Percentiles rank a stretch among this genome's conserved stretches.
phyloP scores from a whole-genome alignment of 2,888 invertebrate genomes.

The Acanthococcus lagerstroemiae region DNA sequence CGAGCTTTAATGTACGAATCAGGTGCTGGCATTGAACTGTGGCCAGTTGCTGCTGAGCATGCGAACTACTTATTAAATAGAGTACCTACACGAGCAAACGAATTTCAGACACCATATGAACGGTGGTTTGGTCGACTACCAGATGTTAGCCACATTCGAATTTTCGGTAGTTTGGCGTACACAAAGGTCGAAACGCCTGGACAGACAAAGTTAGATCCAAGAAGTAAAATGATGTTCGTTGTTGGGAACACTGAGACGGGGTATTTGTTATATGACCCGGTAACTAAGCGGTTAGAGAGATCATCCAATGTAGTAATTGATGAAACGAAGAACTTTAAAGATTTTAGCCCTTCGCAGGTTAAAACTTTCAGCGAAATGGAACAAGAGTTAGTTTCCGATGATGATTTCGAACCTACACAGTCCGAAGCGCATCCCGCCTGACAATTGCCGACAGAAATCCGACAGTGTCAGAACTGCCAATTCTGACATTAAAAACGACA shows the following conservation, averaged over 20 bases:
- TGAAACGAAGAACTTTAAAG: not conserved
- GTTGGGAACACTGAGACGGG: not conserved
- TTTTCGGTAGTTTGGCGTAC: not conserved
- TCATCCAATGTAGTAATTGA: not conserved
- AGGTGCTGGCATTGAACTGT: not conserved
- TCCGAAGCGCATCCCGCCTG: too few species aligned
- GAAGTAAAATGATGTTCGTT: not conserved
- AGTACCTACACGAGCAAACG: not conserved
- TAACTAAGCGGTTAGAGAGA: not conserved
- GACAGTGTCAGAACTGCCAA: too few species aligned
- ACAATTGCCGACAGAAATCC: too few species aligned
- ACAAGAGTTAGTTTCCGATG: not conserved
- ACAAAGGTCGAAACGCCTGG: not conserved
- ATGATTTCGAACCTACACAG: too few species aligned
- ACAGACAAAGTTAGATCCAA: not conserved
- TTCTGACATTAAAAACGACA: too few species aligned
- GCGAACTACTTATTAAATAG: not conserved
- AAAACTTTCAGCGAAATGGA: not conserved
- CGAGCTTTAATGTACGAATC: not conserved
- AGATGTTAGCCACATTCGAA: not conserved
- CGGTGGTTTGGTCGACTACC: not conserved
- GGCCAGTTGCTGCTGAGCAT: not conserved
- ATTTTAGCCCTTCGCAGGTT: not conserved
- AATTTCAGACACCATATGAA: not conserved
- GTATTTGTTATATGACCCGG: too few species aligned